Evolutionary conservation across 2,797 vertebrate genomes (phyloP), one percentile per base, ranked within the genome.

Genomic region (Miopithecus talapoin): DNA sequence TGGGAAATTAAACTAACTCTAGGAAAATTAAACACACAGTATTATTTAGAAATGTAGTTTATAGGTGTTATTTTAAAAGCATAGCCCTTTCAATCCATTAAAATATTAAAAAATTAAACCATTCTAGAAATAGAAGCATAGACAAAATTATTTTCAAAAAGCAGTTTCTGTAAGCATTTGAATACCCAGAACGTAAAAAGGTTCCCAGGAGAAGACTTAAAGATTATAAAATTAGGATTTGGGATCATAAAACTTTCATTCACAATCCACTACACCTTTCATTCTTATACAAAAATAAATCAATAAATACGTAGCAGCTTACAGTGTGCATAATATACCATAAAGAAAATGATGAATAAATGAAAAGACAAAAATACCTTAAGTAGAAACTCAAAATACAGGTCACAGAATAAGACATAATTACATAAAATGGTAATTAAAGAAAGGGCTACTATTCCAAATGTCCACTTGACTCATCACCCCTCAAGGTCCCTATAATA

Each of bases 1-100:
- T 90, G 33, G 36, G 21, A 95, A 96, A 81, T 95, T 94, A 95
- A 68, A 57, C 17, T 91, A 94, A 85, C 36, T 89, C 89, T 50
- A 81, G 89, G 74, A 94, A 55, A 91, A 81, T 72, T 81, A 74
- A 85, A 22, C 6, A 61, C 68, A 70, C 50, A 81, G 33, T 79
- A 76, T 74, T 50, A 95, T 28, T 43, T 30, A 81, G n/a, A 85
- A 96, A 95, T 76, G 8, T 80, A 14, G 7, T 83, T 91, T 70
- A 79, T 72, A 81, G 43, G 68, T 43, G 14, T 88, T 92, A 92
- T 79, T 88, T 89, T 93, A 46, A 59, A 92, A 86, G 8, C 72
- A 68, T 41, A 19, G 72, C 33, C 11, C 46, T 89, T 95, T 96
- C 19, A 81, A 61, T 81, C 21, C 13, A 59, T 68, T 39, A 17